These are phyloP conservation scores for Neodon shergylaensis DNA, from an alignment of 2,113 vertebrate species.

Conservation along the genomic window DNA sequence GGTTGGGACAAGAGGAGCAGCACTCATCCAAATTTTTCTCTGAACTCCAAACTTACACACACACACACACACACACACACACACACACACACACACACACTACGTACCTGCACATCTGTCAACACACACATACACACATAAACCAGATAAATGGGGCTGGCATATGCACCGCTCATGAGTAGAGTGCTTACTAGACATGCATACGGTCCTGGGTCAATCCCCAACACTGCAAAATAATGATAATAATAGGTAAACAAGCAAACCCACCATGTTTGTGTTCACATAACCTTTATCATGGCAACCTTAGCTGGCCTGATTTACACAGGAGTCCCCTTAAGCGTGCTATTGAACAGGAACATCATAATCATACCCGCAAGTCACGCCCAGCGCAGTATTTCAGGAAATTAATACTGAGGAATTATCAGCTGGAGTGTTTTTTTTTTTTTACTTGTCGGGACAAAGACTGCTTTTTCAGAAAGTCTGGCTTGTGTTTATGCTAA, in stretches of 20 bases:
- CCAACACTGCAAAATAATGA: background rate
- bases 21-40: background rate
- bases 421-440: conserved; percentile 54
- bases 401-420: conserved; percentile 66
- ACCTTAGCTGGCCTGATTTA: background rate
- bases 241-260: background rate
- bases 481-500: conserved; percentile 57
- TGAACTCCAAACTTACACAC: background rate
- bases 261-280: background rate
- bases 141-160: background rate
- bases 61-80: background rate
- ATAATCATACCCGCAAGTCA: background rate
- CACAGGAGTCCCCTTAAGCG: background rate
- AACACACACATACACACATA: background rate
- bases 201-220: background rate
- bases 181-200: background rate
- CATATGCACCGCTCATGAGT: background rate
- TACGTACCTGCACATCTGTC: background rate
- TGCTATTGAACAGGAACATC: conserved; percentile 32
- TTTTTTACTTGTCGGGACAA: conserved; percentile 66
- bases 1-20: too few relatives aligned
- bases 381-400: conserved; percentile 62
- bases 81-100: too few relatives aligned
- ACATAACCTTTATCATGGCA: background rate
- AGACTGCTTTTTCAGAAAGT: conserved; percentile 79